Conservation (phyloP, 2,113 vertebrate species). For the Sphaerodactylus townsendi region DNA sequence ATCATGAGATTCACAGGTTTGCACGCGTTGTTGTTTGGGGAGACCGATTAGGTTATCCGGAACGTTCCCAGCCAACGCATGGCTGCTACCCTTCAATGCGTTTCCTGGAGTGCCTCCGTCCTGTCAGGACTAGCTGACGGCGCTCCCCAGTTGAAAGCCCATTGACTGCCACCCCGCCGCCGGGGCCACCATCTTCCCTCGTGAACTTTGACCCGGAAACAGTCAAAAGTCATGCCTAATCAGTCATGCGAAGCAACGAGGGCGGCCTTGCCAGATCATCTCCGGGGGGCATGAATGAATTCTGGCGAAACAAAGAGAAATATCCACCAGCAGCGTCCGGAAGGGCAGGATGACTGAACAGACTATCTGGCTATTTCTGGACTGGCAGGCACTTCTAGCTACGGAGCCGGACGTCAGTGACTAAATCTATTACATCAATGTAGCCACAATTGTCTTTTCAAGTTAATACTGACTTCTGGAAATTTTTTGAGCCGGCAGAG, state of each 20-base stretch:
- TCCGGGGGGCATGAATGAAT: constrained; percentile 53
- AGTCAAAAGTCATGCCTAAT: not conserved
- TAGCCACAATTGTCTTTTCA: constrained; percentile 36
- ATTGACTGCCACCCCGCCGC: not conserved
- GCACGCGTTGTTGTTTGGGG: constrained; percentile 43
- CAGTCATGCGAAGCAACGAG: not conserved
- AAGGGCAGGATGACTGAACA: constrained; percentile 48
- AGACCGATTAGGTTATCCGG: constrained; percentile 51
- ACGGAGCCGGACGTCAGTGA: constrained; percentile 42
- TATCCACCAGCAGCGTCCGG: constrained; percentile 26
- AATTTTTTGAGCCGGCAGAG: constrained; percentile 2
- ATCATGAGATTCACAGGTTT: constrained; percentile 62
- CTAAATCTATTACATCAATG: constrained; percentile 16
- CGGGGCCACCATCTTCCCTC: not conserved
- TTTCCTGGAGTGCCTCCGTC: constrained; percentile 6
- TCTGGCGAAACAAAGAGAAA: constrained; percentile 47
- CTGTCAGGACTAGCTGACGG: not conserved
- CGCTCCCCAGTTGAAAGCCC: constrained; percentile 28
- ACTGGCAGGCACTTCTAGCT: constrained; percentile 31
- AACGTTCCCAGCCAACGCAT: constrained; percentile 21
- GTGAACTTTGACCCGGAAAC: constrained; percentile 18
- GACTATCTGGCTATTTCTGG: constrained; percentile 37
- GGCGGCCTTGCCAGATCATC: not conserved
- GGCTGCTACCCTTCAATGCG: not conserved
- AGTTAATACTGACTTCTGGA: not conserved